Conservation (phyloP, 2,113 vertebrate genomes). For the Mus pahari region DNA sequence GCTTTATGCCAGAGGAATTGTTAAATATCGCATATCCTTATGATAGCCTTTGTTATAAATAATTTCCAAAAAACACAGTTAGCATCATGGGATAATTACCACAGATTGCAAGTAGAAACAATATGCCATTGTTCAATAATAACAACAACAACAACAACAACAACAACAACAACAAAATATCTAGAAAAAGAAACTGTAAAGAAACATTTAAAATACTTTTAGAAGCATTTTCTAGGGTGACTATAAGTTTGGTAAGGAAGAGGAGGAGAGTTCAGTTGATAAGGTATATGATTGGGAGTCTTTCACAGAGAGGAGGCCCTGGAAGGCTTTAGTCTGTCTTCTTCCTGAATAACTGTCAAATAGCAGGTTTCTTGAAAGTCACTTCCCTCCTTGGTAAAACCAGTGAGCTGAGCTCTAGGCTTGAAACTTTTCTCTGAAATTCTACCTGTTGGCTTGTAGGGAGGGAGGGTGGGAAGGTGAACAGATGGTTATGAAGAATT, state of each 20-base stretch:
- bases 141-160: background rate
- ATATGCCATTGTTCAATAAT: background rate
- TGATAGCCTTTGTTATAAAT: constrained; percentile 1
- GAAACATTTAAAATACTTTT: constrained; percentile 30
- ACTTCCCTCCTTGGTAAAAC: background rate
- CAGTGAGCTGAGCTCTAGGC: background rate
- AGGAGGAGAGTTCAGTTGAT: background rate
- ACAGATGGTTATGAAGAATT: background rate
- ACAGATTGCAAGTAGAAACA: constrained; percentile 41
- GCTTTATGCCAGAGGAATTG: background rate
- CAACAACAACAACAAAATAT: background rate
- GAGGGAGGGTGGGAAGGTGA: background rate
- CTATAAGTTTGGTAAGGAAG: constrained; percentile 25
- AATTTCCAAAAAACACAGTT: constrained; percentile 42
- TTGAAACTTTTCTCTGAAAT: background rate
- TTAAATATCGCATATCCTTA: background rate
- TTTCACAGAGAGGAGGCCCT: background rate
- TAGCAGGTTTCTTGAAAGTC: background rate
- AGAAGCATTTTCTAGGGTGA: background rate
- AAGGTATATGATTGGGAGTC: background rate
- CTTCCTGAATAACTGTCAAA: background rate
- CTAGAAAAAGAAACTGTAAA: constrained; percentile 22
- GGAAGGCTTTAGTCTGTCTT: background rate
- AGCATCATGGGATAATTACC: constrained; percentile 9
- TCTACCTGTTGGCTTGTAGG: background rate